Evolutionary conservation across 2,113 vertebrate genomes (phyloP), one percentile per base, ranked within the genome.

Genomic region (Forbesichthys papilliferus): DNA sequence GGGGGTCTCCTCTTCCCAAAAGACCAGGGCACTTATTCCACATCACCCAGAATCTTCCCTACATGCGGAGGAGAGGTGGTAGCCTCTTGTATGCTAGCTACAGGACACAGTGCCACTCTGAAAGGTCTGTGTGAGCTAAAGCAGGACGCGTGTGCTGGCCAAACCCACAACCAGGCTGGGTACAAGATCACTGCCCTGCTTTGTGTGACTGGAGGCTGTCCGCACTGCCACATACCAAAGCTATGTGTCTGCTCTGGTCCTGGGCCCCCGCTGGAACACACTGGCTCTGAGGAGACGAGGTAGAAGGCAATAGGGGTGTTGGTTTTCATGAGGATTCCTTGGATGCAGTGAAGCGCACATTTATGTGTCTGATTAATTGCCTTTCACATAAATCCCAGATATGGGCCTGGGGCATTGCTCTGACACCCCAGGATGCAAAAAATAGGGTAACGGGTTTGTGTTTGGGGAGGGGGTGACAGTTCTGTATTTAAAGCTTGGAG

Each of bases 341-440:
- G 47, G 74, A 82, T 69, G 72, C 75, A 53, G 64, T 5, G 73
- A 74, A 75, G 74, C 66, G 9, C 55, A 74, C 52, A 65, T 89
- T 92, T 88, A 89, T 88, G 81, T 67, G n/a, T 77, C 81, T 86
- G 85, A 91, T 91, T 86, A 91, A 92, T 92, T 82, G 75, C 79
- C 81, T 85, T 87, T 85, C 79, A 68, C 71, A 88, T 89, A 86
- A 90, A 87, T 90, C 84, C 78, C 55, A 76, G 71, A 82, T 82
- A 80, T 61, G 48, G 36, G 60, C 75, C 71, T 18, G 14, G 52
- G 64, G 69, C 67, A n/a, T 48, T 47, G 56, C 61, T 79, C 36
- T 49, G 46, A 20, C 68, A 16, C 54, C 53, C 71, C 10, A 56
- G 77, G 52, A 61, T 62, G 71, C 71, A 36, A 61, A 54, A 72